These are phyloP conservation scores for Hypocryptadius cinnamomeus DNA, from an alignment of 2,113 vertebrate species.

Conservation along the genomic window DNA sequence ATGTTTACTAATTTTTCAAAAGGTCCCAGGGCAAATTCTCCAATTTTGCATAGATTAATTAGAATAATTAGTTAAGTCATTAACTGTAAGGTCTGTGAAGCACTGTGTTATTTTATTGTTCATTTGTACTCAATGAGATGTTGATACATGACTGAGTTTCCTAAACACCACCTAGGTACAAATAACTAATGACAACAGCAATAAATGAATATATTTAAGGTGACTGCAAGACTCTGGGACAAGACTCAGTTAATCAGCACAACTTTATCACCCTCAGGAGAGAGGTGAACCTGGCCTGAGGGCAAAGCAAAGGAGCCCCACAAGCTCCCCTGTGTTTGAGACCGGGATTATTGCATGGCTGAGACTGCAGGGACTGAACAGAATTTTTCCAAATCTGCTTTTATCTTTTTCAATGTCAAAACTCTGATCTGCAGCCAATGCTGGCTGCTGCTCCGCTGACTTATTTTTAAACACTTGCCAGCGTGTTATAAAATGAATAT, in stretches of 20 bases:
- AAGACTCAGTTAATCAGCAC: background rate
- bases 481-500: background rate
- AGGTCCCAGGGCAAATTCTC: background rate
- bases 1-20: background rate
- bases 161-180: background rate
- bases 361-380: background rate
- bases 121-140: background rate
- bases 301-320: background rate
- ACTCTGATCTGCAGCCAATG: background rate
- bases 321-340: background rate
- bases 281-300: background rate
- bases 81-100: background rate
- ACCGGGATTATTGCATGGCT: background rate
- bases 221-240: background rate
- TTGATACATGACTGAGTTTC: background rate
- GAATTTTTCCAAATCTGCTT: background rate
- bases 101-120: background rate
- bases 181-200: background rate
- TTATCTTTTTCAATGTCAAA: background rate
- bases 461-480: background rate
- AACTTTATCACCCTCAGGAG: background rate
- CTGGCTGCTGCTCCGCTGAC: background rate
- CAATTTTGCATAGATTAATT: slow-evolving; percentile 8
- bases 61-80: slow-evolving; percentile 6
- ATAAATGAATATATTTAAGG: background rate